phyloP scores from a whole-genome alignment of 2,113 vertebrate species.

The Megalops atlanticus region DNA sequence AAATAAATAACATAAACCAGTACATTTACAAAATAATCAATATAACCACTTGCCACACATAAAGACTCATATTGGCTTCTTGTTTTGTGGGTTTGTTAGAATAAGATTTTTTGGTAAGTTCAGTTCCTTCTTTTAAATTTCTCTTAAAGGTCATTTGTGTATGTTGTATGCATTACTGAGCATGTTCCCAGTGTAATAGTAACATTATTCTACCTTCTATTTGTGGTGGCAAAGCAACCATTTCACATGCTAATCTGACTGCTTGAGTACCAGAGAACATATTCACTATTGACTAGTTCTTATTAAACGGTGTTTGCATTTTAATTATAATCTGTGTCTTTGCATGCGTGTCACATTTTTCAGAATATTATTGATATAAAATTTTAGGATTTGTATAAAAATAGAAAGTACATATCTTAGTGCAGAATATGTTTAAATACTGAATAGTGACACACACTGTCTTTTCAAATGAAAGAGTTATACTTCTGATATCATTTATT shows the following conservation, averaged over 20 bases:
- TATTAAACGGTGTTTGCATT: neutral
- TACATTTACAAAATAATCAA: neutral
- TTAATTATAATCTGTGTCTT: neutral
- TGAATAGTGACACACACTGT: neutral
- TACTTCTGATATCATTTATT: constrained; percentile 3
- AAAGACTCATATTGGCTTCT: neutral
- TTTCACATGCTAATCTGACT: neutral
- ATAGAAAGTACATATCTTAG: neutral
- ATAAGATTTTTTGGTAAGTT: neutral
- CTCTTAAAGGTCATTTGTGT: neutral
- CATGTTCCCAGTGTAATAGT: neutral
- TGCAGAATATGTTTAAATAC: constrained; percentile 9
- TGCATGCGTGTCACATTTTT: neutral
- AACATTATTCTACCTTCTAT: neutral
- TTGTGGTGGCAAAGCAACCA: neutral
- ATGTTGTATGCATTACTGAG: neutral
- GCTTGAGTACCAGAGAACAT: neutral
- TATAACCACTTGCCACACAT: neutral
- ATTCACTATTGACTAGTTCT: neutral
- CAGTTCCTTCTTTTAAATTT: neutral
- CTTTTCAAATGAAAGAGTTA: neutral
- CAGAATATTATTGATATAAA: neutral
- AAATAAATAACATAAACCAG: neutral
- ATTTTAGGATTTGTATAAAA: neutral
- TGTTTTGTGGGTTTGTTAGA: constrained; percentile 13